These are phyloP conservation scores for Drosophila littoralis DNA, from an alignment of 1,140 invertebrate species.

Conservation along the genomic window DNA sequence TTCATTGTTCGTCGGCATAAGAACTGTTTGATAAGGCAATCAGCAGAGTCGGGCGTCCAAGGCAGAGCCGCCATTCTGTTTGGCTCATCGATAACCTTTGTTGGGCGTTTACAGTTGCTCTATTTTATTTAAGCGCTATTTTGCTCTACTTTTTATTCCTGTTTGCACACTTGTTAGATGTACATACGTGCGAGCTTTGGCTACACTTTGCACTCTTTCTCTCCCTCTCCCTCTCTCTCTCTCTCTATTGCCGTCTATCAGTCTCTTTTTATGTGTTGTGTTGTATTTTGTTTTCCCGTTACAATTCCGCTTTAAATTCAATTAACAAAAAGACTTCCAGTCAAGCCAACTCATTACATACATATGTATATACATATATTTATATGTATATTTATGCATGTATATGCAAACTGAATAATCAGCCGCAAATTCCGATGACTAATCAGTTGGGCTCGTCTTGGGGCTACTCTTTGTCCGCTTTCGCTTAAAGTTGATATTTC, in stretches of 20 bases:
- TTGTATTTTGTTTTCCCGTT: conserved; percentile 44
- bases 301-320: conserved; percentile 58
- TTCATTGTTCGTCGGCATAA: conserved; percentile 44
- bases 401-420: conserved; percentile 1
- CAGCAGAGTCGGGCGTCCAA: conserved; percentile 1
- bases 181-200: conserved; percentile 9
- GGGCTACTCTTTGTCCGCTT: background rate
- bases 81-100: conserved; percentile 52
- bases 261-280: background rate
- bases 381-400: background rate
- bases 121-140: conserved; percentile 29
- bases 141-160: conserved; percentile 23
- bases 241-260: background rate
- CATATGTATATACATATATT: background rate
- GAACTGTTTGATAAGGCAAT: conserved; percentile 48
- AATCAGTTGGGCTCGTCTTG: conserved; percentile 16
- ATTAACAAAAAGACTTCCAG: conserved; percentile 52
- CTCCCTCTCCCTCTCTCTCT: background rate
- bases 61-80: conserved; percentile 25
- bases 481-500: background rate
- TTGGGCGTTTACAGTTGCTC: conserved; percentile 45
- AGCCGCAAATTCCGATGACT: conserved; percentile 21
- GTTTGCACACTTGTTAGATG: conserved; percentile 3
- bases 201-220: conserved; percentile 17
- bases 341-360: conserved; percentile 30